Evolutionary conservation across 35 echinoderm and acorn worm species (phyloP), one percentile per base, ranked within the genome.

Genomic region (Diadema setosum): DNA sequence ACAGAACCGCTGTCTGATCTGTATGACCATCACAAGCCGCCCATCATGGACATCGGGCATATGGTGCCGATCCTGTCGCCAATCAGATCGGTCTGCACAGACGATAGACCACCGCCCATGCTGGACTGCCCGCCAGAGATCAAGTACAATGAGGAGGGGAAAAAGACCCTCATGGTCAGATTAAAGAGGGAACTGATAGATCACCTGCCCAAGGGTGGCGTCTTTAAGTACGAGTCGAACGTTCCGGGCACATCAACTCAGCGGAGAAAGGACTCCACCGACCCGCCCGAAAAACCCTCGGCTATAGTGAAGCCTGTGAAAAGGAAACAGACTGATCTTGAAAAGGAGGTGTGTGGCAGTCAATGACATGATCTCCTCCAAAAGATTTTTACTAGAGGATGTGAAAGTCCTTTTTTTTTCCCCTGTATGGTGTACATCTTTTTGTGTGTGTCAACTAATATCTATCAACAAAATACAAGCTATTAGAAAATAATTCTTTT

Each of bases 261-360:
- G 36, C 39, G 37, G 40, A 26, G 40, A 36, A 78, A 78, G 37
- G 73, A 78, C 37, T 78, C 73, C 14, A 78, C 1, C 20, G 73
- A 78, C 21, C 73, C 33, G 21, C 73, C 73, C 24, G 73, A 78
- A 78, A 78, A 78, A 78, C 73, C 73, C 23, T 78, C 73, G 6
- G 73, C 73, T 41, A 78, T 78, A 21, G 73, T 78, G 9, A 78
- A 78, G 21, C 73, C 73, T 78, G 73, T 78, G 27, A 78, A 78
- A 44, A 78, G 73, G 73, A 78, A 78, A 78, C 73, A 39, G 24
- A 78, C 73, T 44, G 73, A 78, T 41, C 73, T 78, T 78, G 73
- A 78, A 44, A 78, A 78, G 40, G 73, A 78, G 73, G 73, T 78
- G 39, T 26, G 73, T 78, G 48, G 48, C 48, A 52, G 48, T 52